Evolutionary conservation across 2,113 vertebrate genomes (phyloP).

Genomic region (Cyphomyrus plagiostoma): DNA sequence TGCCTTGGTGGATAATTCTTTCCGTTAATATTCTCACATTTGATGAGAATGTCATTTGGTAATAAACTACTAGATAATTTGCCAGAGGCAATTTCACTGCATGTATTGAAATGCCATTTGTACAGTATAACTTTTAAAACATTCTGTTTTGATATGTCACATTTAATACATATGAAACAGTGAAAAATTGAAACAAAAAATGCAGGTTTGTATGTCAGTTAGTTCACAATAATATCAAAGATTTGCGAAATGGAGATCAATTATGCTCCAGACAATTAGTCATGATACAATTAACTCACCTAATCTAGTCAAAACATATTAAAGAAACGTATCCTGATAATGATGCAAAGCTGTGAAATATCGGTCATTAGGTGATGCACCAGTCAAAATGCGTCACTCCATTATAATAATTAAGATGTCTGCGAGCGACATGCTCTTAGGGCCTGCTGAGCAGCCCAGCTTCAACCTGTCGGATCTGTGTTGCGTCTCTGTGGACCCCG

Average conservation of each 20-base stretch:
- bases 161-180: neutral
- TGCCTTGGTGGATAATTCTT: neutral
- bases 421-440: neutral
- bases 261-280: constrained; percentile 62
- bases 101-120: neutral
- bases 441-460: neutral
- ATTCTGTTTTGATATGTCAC: neutral
- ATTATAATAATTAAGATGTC: neutral
- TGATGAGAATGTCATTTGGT: neutral
- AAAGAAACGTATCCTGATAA: constrained; percentile 65
- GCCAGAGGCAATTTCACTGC: neutral
- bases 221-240: constrained; percentile 32
- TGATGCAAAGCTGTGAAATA: constrained; percentile 58
- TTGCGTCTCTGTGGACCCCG: neutral
- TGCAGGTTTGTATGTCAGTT: constrained; percentile 23
- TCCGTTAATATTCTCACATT: neutral
- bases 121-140: neutral
- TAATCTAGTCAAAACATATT: constrained; percentile 61
- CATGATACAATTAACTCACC: constrained; percentile 50
- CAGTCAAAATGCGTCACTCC: neutral
- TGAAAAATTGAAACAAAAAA: neutral
- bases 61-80: neutral
- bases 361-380: neutral
- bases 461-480: neutral
- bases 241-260: constrained; percentile 45